phyloP scores from a whole-genome alignment of 2,888 invertebrate species.

The Tetrapedia diversipes region DNA sequence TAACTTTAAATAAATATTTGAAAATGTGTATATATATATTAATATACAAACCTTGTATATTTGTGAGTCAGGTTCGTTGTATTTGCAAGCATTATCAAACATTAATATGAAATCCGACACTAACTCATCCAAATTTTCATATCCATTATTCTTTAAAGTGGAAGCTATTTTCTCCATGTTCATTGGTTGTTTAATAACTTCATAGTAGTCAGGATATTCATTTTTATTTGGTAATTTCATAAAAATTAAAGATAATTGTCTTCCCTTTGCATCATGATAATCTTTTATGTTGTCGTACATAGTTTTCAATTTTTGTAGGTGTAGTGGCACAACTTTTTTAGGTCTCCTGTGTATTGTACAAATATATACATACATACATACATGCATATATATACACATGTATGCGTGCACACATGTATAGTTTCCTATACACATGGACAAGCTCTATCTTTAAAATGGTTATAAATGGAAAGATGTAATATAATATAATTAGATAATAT shows the following conservation, averaged over 20 bases:
- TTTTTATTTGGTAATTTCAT: slow-evolving; percentile 96
- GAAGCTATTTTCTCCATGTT: slow-evolving; percentile 97
- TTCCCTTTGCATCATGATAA: slow-evolving; percentile 92
- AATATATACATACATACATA: background rate
- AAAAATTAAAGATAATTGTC: slow-evolving; percentile 97
- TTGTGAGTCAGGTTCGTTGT: slow-evolving; percentile 98
- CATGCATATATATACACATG: background rate
- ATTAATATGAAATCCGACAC: slow-evolving; percentile 95
- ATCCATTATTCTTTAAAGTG: slow-evolving; percentile 90
- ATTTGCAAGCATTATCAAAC: slow-evolving; percentile 98
- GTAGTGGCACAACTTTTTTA: slow-evolving; percentile 80
- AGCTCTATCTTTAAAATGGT: too few species aligned
- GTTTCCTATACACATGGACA: too few species aligned
- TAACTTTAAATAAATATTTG: background rate
- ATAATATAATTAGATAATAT: too few species aligned
- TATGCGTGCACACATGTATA: too few species aligned
- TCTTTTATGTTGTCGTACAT: slow-evolving; percentile 95
- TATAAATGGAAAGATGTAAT: too few species aligned
- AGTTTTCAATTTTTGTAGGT: slow-evolving; percentile 91
- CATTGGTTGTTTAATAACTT: slow-evolving; percentile 97
- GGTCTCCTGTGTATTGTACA: slow-evolving; percentile 73
- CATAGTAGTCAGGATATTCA: slow-evolving; percentile 98
- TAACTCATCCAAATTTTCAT: slow-evolving; percentile 93
- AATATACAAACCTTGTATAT: slow-evolving; percentile 90
- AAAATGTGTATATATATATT: slow-evolving; percentile 12